Evolutionary conservation across 2,113 vertebrate species (phyloP), one percentile per base, ranked within the genome.

Genomic region (Emberiza fucata): DNA sequence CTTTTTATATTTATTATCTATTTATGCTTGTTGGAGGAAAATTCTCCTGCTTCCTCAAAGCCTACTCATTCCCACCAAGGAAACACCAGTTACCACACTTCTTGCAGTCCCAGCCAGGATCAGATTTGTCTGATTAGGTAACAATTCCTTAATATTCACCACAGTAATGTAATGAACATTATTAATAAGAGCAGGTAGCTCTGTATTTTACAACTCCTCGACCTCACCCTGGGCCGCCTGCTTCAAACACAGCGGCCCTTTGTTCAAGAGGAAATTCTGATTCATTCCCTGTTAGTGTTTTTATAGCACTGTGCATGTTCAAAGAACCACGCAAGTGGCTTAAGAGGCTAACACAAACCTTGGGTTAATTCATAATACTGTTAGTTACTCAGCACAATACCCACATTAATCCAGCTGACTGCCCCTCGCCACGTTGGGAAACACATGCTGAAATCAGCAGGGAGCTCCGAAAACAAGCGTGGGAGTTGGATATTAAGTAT

Each of bases 381-480:
- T 69, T 72, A 10, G 94, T 81, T 73, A 50, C 90, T 85, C 79
- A 22, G 85, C 96, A 92, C 90, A 94, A 80, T 69, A 3, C 84
- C 59, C 60, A 0, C 72, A 64, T 92, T 92, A 95, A 90, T 93
- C 57, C 96, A 35, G 82, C 78, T 86, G 87, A 8, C 87, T 82
- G 94, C 81, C 21, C 33, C 87, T 88, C 6, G 0, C 93, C 87
- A 91, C 85, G 50, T 87, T 95, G 95, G 90, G 92, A 90, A 93
- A 66, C 93, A 88, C 93, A 81, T 95, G 91, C 90, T 68, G 85
- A 39, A 81, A 75, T 50, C 96, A 78, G 82, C 90, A 86, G 94
- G 93, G 87, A 90, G 92, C 54, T 23, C 37, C 7, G 66, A 71
- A 87, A 93, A 88, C 94, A 75, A 88, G 82, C 5, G 25, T 88